A percentile compares a stretch with the other conserved stretches of the same genome.
Evolutionary conservation across 2,888 invertebrate species (phyloP).

Genomic region (Dryobotodes eremita): DNA sequence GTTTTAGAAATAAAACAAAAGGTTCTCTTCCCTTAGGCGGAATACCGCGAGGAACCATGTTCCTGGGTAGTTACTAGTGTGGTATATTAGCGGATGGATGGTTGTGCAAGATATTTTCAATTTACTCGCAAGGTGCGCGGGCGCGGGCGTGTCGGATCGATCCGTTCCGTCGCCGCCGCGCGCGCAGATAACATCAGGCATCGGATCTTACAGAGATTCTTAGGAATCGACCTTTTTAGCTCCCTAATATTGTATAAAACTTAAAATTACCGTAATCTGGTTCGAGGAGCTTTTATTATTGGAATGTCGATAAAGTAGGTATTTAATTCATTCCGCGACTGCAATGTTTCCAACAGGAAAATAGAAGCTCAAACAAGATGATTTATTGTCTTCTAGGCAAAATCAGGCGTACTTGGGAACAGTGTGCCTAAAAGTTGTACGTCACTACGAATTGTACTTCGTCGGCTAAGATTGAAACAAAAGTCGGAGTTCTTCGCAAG

Average conservation of each 20-base stretch:
- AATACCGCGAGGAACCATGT: not conserved
- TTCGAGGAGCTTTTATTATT: not conserved
- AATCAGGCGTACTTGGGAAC: not conserved
- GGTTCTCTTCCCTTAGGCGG: not conserved
- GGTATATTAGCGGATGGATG: slow-evolving; percentile 15
- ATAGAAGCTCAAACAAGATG: not conserved
- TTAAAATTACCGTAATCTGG: slow-evolving; percentile 30
- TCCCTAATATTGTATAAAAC: slow-evolving; percentile 33
- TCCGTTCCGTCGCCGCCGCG: slow-evolving; percentile 69
- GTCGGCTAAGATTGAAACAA: not conserved
- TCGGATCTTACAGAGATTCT: slow-evolving; percentile 33
- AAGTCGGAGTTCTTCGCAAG: not conserved
- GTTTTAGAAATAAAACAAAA: not conserved
- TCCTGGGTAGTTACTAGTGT: not conserved
- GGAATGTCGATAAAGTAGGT: no score
- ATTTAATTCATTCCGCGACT: not conserved
- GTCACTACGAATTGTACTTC: not conserved
- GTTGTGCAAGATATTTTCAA: slow-evolving; percentile 71
- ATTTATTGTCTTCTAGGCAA: no score
- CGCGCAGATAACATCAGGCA: slow-evolving; percentile 41
- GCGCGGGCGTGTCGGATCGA: slow-evolving; percentile 72
- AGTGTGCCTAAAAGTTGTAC: not conserved
- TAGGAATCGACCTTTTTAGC: slow-evolving; percentile 57
- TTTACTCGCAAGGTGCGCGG: slow-evolving; percentile 53
- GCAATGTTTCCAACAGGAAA: not conserved